Evolutionary conservation across 1,140 invertebrate species (phyloP).

Genomic region (Formica exsecta): DNA sequence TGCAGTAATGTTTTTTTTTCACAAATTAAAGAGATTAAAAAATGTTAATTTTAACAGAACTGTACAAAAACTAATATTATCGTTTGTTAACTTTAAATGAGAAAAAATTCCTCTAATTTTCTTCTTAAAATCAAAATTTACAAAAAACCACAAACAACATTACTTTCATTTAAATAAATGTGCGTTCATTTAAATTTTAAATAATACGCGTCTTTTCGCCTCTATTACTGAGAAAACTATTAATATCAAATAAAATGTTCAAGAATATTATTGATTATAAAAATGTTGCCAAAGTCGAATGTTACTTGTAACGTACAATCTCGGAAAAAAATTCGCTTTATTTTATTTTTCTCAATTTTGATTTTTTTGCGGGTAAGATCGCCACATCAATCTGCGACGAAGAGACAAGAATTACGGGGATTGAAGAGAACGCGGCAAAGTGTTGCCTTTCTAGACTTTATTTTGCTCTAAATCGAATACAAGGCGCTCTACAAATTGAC

Average conservation of each 20-base stretch:
- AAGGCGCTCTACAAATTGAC: constrained; percentile 85
- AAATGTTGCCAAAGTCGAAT: not conserved
- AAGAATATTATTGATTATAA: not conserved
- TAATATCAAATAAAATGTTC: not conserved
- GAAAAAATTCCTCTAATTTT: not conserved
- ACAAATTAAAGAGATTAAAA: not conserved
- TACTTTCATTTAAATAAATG: not conserved
- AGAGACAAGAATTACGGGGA: constrained; percentile 11
- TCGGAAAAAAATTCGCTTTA: not conserved
- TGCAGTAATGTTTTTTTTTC: not conserved
- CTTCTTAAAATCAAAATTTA: not conserved
- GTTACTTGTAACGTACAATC: not conserved
- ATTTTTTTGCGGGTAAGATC: not conserved
- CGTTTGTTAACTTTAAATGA: not conserved
- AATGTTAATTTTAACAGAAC: not conserved
- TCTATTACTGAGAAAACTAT: not conserved
- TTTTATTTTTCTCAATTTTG: not conserved
- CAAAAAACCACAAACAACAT: not conserved
- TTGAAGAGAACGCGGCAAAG: constrained; percentile 40
- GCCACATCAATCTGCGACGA: not conserved
- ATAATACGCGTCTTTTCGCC: not conserved
- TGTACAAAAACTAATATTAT: not conserved
- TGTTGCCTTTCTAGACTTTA: constrained; percentile 87
- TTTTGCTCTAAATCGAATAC: constrained; percentile 87
- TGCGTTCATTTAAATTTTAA: no score